Base-by-base conservation (phyloP, 2,113 vertebrate genomes). In the Pseudorectes ferrugineus region DNA sequence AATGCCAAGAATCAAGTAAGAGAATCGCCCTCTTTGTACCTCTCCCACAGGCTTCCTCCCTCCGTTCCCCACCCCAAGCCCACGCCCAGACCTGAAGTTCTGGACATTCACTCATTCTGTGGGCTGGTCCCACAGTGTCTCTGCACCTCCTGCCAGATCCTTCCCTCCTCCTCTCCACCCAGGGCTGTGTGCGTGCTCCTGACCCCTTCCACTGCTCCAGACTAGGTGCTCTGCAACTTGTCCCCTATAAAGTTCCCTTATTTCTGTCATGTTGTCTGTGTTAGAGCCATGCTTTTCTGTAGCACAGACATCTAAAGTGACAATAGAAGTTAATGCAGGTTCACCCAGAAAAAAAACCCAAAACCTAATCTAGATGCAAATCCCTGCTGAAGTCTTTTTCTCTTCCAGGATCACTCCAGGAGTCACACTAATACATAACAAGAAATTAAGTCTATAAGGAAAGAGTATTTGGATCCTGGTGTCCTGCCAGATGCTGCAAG, bases 111-210 rank as follows among this genome's bases (percentile, higher is more conserved):
- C 26, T 73, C 51, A 25, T 33, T n/a, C 38, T 24, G 5, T 70
- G 43, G 55, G 63, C 45, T 66, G 63, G 13, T 14, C 59, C 6
- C 45, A 55, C 21, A 11, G 35, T 29, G 40, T 65, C 72, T 49
- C 63, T 40, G 54, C 16, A 49, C 7, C n/a, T 91, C 63, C 61
- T 77, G 36, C 23, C 42, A 58, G 7, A 5, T 24, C 25, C 31
- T 8, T 46, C 29, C 8, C 23, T 73, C 45, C 35, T 80, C 35
- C 43, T 59, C 18, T 49, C 21, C 28, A n/a, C 10, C 19, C 24
- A 12, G 38, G 11, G 22, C 1, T 38, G 9, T 8, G 12, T 5
- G 12, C 1, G 0, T 6, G 7, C n/a, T 63, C n/a, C 59, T 24
- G 16, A 25, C 19, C 68, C 55, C 40, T 58, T 63, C 43, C 46